Conservation (phyloP, 2,888 invertebrate genomes). For the Colletes collaris region DNA sequence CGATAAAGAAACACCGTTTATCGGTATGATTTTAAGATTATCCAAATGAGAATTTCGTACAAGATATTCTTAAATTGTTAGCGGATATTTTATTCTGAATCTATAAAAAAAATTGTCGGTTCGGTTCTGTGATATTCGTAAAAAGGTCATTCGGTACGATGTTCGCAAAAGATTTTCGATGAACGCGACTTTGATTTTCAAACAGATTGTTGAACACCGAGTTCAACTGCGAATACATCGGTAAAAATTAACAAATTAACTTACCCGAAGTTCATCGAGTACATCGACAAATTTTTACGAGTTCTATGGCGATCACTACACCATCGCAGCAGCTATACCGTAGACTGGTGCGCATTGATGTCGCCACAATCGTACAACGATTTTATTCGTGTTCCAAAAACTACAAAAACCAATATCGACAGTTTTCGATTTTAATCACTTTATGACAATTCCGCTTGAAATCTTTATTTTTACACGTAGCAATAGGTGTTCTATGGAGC, state of each 20-base stretch:
- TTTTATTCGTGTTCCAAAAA: constrained; percentile 33
- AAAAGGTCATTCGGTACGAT: constrained; percentile 54
- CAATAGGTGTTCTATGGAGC: too few species aligned
- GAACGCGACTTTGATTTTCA: background rate
- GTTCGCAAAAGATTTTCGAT: constrained; percentile 17
- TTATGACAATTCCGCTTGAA: too few species aligned
- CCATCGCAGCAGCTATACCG: constrained; percentile 48
- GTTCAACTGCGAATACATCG: background rate
- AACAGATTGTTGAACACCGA: background rate
- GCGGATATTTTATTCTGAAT: constrained; percentile 39
- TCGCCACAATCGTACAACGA: constrained; percentile 37
- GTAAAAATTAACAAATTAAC: constrained; percentile 57
- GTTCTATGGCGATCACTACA: constrained; percentile 65
- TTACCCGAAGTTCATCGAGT: constrained; percentile 70
- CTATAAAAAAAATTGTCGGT: constrained; percentile 58
- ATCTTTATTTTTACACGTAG: too few species aligned
- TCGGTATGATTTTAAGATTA: background rate
- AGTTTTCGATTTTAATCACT: background rate
- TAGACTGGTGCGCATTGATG: constrained; percentile 32
- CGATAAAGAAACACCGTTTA: background rate
- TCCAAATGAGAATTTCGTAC: constrained; percentile 2
- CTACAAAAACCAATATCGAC: background rate
- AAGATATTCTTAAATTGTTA: constrained; percentile 50
- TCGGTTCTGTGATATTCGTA: constrained; percentile 46
- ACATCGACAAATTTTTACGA: constrained; percentile 58